A percentile compares a stretch with the other conserved stretches of the same genome.
Conservation (phyloP, 2,797 vertebrate genomes). For the Pseudopleuronectes americanus region DNA sequence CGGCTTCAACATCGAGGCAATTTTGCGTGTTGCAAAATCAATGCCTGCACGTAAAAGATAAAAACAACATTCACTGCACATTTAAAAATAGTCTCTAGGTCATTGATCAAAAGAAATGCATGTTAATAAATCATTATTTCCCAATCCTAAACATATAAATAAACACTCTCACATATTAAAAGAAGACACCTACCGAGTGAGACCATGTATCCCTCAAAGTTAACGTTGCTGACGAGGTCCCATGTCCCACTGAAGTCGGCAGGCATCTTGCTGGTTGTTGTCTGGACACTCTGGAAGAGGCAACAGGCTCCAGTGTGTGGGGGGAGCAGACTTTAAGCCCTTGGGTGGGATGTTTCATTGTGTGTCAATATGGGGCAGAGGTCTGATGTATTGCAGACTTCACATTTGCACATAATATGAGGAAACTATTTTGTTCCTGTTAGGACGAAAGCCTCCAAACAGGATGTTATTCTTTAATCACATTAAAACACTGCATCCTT, state of each 20-base stretch:
- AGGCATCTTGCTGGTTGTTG: slow-evolving; percentile 78
- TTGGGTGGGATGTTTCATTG: slow-evolving; percentile 44
- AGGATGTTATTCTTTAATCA: slow-evolving; percentile 26
- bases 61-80: no score
- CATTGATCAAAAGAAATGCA: no score
- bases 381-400: slow-evolving; percentile 49
- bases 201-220: slow-evolving; percentile 88
- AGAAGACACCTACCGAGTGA: slow-evolving; percentile 83
- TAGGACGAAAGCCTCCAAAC: not conserved
- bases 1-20: slow-evolving; percentile 89
- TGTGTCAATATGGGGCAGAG: slow-evolving; percentile 71
- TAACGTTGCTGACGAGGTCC: slow-evolving; percentile 88
- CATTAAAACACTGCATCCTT: not conserved
- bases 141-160: not conserved
- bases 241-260: slow-evolving; percentile 88
- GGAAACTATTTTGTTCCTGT: slow-evolving; percentile 49
- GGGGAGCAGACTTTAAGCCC: slow-evolving; percentile 27
- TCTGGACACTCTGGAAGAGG: slow-evolving; percentile 24
- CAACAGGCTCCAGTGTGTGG: slow-evolving; percentile 5
- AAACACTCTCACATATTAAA: not conserved
- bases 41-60: slow-evolving; percentile 78
- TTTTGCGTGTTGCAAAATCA: slow-evolving; percentile 89
- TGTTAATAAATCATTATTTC: no score
- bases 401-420: slow-evolving; percentile 17
- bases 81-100: no score